These are phyloP conservation scores for Puma concolor DNA, from an alignment of 2,113 vertebrate genomes.

Conservation along the genomic window DNA sequence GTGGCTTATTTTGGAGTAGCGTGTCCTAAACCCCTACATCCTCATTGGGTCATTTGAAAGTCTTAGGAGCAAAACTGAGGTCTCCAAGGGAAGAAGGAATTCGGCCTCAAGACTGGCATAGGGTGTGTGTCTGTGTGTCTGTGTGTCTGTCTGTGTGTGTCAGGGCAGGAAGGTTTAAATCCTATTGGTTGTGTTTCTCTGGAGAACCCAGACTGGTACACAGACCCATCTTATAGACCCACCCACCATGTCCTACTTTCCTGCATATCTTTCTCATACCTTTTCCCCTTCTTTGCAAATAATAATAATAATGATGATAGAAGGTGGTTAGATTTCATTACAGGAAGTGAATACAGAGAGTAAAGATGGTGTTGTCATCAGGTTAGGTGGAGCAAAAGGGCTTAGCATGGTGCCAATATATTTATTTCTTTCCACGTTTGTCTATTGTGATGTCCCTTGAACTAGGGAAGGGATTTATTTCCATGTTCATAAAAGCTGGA, in stretches of 20 bases:
- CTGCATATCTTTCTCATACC: background rate
- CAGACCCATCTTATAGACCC: background rate
- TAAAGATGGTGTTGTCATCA: too few relatives aligned
- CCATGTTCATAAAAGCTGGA: too few relatives aligned
- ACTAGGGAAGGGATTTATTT: too few relatives aligned
- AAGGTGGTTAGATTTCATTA: background rate
- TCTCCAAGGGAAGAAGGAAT: background rate
- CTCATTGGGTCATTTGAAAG: background rate
- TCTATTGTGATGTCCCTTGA: too few relatives aligned
- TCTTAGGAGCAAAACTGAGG: background rate
- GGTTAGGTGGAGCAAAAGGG: too few relatives aligned
- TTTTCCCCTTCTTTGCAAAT: background rate
- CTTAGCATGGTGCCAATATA: too few relatives aligned
- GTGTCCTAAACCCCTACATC: background rate
- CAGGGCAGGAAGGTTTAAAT: background rate
- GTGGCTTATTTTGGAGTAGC: background rate
- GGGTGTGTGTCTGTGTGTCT: too few relatives aligned
- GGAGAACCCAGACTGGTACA: background rate
- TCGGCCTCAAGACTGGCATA: background rate
- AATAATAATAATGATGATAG: background rate
- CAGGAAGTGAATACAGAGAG: background rate
- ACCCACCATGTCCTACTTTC: background rate
- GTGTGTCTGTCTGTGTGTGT: background rate
- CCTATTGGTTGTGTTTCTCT: background rate
- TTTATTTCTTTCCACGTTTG: too few relatives aligned